These are phyloP conservation scores for Drosophila kohkoa DNA, from an alignment of 1,140 invertebrate species.

Conservation along the genomic window DNA sequence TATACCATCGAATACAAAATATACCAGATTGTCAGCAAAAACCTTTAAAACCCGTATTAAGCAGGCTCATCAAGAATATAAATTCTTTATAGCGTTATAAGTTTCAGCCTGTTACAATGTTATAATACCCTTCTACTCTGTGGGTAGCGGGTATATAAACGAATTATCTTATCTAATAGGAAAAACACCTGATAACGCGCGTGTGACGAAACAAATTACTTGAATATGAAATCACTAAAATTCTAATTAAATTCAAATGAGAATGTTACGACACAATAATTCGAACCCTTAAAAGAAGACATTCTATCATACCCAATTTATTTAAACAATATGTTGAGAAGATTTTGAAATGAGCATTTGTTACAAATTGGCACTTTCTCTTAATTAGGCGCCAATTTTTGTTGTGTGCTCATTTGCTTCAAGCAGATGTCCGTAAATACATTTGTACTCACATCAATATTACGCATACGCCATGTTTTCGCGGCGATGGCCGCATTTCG, in stretches of 20 bases:
- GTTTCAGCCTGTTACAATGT: too few species aligned
- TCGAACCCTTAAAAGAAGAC: not conserved
- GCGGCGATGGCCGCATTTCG: conserved; percentile 14
- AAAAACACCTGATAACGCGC: not conserved
- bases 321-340: not conserved
- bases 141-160: too few species aligned
- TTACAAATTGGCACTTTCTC: conserved; percentile 6
- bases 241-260: not conserved
- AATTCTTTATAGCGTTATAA: too few species aligned
- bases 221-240: conserved; percentile 1
- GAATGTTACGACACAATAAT: not conserved
- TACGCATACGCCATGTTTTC: conserved; percentile 57
- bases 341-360: not conserved
- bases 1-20: too few species aligned
- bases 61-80: too few species aligned
- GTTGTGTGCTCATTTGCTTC: conserved; percentile 13
- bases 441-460: conserved; percentile 48
- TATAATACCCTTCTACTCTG: too few species aligned
- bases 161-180: conserved; percentile 4
- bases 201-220: conserved; percentile 9
- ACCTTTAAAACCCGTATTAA: too few species aligned
- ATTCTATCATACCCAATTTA: not conserved
- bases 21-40: too few species aligned
- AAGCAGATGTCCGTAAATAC: not conserved
- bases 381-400: conserved; percentile 6